These are phyloP conservation scores for Alosa sapidissima DNA, from an alignment of 2,797 vertebrate species.

Conservation along the genomic window DNA sequence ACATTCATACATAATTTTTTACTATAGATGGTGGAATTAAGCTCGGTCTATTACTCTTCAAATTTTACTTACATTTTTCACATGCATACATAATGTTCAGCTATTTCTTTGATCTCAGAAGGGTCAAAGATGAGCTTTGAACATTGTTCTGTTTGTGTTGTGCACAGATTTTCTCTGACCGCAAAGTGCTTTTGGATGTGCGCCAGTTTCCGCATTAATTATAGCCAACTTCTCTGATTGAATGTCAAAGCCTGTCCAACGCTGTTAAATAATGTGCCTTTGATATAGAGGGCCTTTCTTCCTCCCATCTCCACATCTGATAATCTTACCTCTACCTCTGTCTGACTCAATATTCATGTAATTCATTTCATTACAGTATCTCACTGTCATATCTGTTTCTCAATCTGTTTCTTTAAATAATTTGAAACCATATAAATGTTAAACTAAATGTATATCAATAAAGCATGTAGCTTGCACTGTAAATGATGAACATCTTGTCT, in stretches of 20 bases:
- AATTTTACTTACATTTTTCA: background rate
- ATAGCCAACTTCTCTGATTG: background rate
- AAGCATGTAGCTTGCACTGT: background rate
- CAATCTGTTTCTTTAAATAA: conserved; percentile 2
- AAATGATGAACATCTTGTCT: background rate
- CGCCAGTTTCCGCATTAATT: background rate
- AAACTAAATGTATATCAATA: background rate
- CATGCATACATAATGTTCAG: background rate
- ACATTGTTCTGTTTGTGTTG: background rate
- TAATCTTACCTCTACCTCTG: background rate
- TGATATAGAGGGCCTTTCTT: background rate
- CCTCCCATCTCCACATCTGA: background rate
- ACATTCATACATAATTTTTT: too few relatives aligned
- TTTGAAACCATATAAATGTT: background rate
- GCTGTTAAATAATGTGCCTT: background rate
- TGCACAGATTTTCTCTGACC: background rate
- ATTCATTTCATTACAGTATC: background rate
- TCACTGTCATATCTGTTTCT: background rate
- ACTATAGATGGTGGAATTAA: too few relatives aligned
- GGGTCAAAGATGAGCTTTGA: conserved; percentile 6
- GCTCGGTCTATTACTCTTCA: too few relatives aligned
- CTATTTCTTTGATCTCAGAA: background rate
- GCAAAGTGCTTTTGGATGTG: background rate
- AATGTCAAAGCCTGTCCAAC: background rate
- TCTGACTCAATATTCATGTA: conserved; percentile 3